Conservation (phyloP, 2,113 vertebrate species). For the Motacilla tschutschensis region DNA sequence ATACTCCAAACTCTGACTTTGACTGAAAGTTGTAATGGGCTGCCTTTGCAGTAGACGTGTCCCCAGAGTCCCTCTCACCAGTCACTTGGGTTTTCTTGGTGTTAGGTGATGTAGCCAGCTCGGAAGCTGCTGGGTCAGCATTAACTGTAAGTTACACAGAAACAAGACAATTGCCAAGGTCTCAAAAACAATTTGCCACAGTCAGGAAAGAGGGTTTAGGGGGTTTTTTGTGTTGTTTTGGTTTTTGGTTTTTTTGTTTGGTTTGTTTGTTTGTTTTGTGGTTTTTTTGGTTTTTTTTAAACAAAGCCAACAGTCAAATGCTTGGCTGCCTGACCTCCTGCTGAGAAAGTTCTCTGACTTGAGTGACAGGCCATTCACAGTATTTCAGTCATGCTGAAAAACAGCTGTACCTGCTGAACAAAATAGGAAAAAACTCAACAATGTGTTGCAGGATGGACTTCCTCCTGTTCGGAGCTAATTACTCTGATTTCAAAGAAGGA, state of each 20-base stretch:
- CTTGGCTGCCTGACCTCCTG: background rate
- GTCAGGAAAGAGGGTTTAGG: constrained; percentile 12
- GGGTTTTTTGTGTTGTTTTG: no score
- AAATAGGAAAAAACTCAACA: background rate
- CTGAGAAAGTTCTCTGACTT: background rate
- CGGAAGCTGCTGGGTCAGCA: background rate
- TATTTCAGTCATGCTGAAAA: background rate
- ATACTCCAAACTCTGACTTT: background rate
- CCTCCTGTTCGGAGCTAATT: constrained; percentile 8
- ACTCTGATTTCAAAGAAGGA: background rate
- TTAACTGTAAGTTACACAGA: background rate
- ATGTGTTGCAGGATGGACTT: constrained; percentile 7
- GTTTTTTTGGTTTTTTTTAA: no score
- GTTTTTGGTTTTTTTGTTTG: no score
- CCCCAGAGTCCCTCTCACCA: background rate
- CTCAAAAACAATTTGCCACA: constrained; percentile 10
- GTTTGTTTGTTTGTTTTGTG: background rate
- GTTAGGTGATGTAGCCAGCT: background rate
- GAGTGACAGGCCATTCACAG: background rate
- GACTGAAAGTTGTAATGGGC: background rate
- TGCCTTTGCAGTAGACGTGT: background rate
- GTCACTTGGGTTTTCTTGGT: background rate
- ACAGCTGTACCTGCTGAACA: constrained; percentile 6
- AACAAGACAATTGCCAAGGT: background rate
- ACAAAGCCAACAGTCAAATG: background rate